Percentiles rank a stretch among this genome's conserved stretches.
Evolutionary conservation across 2,113 vertebrate species (phyloP).

Genomic region (Thamnaconus septentrionalis): DNA sequence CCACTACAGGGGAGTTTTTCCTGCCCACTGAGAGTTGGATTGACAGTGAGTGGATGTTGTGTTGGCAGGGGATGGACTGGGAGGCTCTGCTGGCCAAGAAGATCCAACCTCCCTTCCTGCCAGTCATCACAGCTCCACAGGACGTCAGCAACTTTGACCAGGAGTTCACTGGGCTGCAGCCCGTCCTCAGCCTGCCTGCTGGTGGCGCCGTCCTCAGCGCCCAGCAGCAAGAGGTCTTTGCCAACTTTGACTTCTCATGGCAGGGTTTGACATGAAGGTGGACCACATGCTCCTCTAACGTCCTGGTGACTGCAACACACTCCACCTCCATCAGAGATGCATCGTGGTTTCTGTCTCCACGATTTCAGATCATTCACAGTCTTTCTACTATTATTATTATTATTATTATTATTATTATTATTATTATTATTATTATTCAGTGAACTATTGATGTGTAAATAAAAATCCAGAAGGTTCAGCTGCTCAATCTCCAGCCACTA

Average conservation of each 20-base stretch:
- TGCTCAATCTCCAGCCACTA: too few species aligned
- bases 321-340: too few species aligned
- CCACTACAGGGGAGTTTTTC: too few species aligned
- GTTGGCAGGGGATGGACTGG: slow-evolving; percentile 83
- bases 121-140: slow-evolving; percentile 66
- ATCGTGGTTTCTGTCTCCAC: too few species aligned
- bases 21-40: neutral
- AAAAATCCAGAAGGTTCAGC: too few species aligned
- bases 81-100: slow-evolving; percentile 81
- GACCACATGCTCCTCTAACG: neutral
- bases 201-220: slow-evolving; percentile 59
- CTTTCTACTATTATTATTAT: too few species aligned
- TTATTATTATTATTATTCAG: too few species aligned
- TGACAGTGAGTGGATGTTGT: neutral
- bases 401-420: too few species aligned
- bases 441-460: too few species aligned
- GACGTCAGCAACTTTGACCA: slow-evolving; percentile 89
- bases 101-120: slow-evolving; percentile 83
- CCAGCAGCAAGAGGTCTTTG: slow-evolving; percentile 82
- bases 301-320: neutral
- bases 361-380: too few species aligned
- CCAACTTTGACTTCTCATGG: slow-evolving; percentile 86
- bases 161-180: slow-evolving; percentile 85
- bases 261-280: slow-evolving; percentile 16
- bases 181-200: slow-evolving; percentile 79